phyloP scores from a whole-genome alignment of 2,797 vertebrate genomes.

The Antrozous pallidus region DNA sequence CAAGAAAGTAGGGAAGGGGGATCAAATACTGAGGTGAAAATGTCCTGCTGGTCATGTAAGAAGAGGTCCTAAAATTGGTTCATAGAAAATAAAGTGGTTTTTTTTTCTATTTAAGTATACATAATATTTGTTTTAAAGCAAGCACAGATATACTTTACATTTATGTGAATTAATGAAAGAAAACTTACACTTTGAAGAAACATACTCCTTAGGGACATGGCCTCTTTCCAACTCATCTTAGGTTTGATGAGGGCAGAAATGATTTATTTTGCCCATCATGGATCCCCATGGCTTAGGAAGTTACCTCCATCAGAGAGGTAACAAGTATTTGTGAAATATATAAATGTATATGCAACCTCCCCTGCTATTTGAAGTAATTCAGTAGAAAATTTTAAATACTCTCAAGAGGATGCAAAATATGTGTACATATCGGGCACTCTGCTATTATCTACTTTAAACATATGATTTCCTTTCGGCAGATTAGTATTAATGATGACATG shows the following conservation, averaged over 20 bases:
- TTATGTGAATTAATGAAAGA: not conserved
- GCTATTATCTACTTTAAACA: not conserved
- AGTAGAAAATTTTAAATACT: not conserved
- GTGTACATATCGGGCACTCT: not conserved
- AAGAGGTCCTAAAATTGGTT: not conserved
- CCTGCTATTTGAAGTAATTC: not conserved
- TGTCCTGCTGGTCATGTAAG: not conserved
- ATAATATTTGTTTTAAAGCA: not conserved
- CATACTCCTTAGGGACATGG: not conserved
- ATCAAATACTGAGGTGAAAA: not conserved
- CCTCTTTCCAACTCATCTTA: not conserved
- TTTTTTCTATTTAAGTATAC: not conserved
- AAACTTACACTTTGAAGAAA: not conserved
- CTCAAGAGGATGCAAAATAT: not conserved
- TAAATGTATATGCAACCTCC: not conserved
- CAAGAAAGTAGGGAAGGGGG: not conserved
- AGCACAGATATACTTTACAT: not conserved
- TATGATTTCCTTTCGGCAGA: not conserved
- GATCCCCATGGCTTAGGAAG: not conserved
- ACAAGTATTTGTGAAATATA: not conserved
- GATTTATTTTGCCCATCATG: not conserved
- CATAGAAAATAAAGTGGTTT: not conserved
- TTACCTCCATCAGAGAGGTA: not conserved
- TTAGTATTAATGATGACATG: not conserved
- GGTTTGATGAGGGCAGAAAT: not conserved